Evolutionary conservation across 2,797 vertebrate genomes (phyloP).

Genomic region (Fringilla coelebs): DNA sequence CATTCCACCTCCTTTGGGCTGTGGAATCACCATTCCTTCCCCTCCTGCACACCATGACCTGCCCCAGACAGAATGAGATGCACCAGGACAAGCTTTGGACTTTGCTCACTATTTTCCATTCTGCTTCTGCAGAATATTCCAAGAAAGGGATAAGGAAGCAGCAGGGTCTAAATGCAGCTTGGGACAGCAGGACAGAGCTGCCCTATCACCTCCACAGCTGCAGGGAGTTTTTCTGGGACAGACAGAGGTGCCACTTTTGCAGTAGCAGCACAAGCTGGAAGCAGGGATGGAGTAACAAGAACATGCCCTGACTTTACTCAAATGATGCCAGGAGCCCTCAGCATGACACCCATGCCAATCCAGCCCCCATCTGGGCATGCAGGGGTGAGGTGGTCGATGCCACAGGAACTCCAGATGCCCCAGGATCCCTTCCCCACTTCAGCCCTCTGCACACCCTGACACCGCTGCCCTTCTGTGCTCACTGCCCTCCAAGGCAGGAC

Average conservation of each 20-base stretch:
- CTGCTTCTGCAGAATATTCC: neutral
- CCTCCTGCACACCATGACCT: fast-evolving
- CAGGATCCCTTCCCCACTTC: neutral
- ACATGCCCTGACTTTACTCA: neutral
- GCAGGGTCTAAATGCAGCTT: neutral
- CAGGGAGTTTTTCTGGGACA: neutral
- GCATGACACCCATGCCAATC: neutral
- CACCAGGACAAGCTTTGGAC: neutral
- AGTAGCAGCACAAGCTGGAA: neutral
- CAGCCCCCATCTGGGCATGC: fast-evolving
- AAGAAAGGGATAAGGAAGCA: neutral
- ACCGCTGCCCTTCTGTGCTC: fast-evolving
- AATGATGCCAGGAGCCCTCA: neutral
- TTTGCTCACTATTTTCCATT: neutral
- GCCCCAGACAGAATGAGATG: neutral
- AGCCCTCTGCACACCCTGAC: neutral
- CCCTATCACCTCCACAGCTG: neutral
- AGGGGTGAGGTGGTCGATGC: fast-evolving
- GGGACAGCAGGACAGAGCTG: neutral
- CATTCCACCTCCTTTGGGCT: neutral
- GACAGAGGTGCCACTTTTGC: neutral
- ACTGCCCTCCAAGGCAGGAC: fast-evolving
- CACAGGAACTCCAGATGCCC: neutral
- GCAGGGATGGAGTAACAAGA: neutral
- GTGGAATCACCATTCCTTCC: neutral